Evolutionary conservation across 2,888 invertebrate species (phyloP).

Genomic region (Iphiclides podalirius): DNA sequence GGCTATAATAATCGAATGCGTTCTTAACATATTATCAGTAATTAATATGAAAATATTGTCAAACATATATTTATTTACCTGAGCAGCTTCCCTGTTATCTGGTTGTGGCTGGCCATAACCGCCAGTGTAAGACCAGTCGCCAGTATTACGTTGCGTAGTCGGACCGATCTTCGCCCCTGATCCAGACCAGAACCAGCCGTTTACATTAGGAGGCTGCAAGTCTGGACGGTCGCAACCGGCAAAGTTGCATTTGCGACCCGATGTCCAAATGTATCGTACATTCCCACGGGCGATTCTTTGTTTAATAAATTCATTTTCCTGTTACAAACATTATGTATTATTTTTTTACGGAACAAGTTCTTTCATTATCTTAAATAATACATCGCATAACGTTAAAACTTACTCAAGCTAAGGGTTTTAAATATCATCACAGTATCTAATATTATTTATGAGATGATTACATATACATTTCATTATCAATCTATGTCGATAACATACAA

Average conservation of each 20-base stretch:
- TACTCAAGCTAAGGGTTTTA: too few relatives aligned
- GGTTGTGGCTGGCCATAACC: slow-evolving; percentile 93
- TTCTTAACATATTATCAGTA: too few relatives aligned
- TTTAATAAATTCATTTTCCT: slow-evolving; percentile 93
- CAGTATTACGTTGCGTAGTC: slow-evolving; percentile 92
- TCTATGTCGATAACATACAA: too few relatives aligned
- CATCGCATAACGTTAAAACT: too few relatives aligned
- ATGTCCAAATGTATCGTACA: slow-evolving; percentile 93
- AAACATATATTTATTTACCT: slow-evolving; percentile 70
- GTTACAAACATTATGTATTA: slow-evolving; percentile 1
- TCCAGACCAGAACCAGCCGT: slow-evolving; percentile 97
- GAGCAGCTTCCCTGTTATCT: slow-evolving; percentile 93
- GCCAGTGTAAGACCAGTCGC: slow-evolving; percentile 94
- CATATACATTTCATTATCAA: too few relatives aligned
- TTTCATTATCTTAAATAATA: too few relatives aligned
- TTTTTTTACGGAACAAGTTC: too few relatives aligned
- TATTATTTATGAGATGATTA: too few relatives aligned
- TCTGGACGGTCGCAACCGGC: slow-evolving; percentile 92
- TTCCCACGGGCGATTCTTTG: slow-evolving; percentile 90
- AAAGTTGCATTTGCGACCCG: slow-evolving; percentile 95
- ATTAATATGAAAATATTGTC: too few relatives aligned
- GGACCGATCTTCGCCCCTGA: slow-evolving; percentile 95
- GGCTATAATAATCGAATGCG: too few relatives aligned
- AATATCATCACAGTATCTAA: too few relatives aligned
- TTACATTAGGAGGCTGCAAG: slow-evolving; percentile 90